Percentiles rank a stretch among this genome's conserved stretches.
phyloP scores from a whole-genome alignment of 2,888 invertebrate genomes.

The Cephonodes hylas region DNA sequence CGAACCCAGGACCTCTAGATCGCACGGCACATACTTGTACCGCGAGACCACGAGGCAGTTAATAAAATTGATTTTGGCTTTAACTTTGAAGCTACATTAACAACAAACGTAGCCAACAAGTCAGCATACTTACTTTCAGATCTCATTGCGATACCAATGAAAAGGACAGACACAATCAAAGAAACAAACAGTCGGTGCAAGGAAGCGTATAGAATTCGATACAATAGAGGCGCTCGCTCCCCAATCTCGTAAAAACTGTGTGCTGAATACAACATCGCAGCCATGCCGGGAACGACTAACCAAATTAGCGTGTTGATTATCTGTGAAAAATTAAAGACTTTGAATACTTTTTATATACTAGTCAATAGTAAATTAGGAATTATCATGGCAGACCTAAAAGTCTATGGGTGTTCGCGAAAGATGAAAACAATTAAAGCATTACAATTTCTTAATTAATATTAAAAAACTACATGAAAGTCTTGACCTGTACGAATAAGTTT shows the following conservation, averaged over 20 bases:
- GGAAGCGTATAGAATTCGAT: constrained; percentile 20
- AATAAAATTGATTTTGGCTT: no score
- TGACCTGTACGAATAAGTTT: no score
- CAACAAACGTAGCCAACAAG: not conserved
- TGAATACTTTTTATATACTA: no score
- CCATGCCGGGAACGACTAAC: constrained; percentile 20
- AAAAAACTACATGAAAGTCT: no score
- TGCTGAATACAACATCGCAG: constrained; percentile 21
- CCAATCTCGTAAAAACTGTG: constrained; percentile 27
- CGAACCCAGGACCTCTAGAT: no score
- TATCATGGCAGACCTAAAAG: not conserved
- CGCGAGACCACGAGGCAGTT: no score
- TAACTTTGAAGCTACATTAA: no score
- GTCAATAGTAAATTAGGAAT: not conserved
- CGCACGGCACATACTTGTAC: no score
- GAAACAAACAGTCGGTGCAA: constrained; percentile 20
- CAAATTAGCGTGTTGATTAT: constrained; percentile 19
- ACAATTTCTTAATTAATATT: no score
- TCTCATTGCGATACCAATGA: constrained; percentile 21
- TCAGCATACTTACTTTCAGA: not conserved
- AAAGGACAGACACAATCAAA: constrained; percentile 13
- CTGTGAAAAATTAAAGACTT: constrained; percentile 2
- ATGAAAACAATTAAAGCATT: no score
- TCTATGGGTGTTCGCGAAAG: no score
- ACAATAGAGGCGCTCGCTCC: constrained; percentile 12